These are phyloP conservation scores for Neodiprion fabricii DNA, from an alignment of 1,140 invertebrate species.

Conservation along the genomic window DNA sequence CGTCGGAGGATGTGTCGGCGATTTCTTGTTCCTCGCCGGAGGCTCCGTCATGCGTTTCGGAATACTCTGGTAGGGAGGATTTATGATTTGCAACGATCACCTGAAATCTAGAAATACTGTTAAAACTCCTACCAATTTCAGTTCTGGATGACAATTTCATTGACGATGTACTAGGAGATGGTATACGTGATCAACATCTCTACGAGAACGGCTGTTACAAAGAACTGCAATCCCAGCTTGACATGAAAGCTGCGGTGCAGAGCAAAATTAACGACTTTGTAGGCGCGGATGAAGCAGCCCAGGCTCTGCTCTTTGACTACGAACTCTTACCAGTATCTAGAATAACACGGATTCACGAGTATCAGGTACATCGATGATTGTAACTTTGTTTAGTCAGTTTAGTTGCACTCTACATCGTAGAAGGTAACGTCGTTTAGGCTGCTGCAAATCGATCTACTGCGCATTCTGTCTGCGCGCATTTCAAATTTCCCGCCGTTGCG, in stretches of 20 bases:
- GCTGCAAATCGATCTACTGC: too few species aligned
- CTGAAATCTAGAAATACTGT: background rate
- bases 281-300: conserved; percentile 54
- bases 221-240: conserved; percentile 50
- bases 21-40: conserved; percentile 54
- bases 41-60: conserved; percentile 57
- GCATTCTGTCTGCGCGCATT: too few species aligned
- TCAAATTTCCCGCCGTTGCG: too few species aligned
- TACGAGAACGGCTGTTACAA: conserved; percentile 58
- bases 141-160: conserved; percentile 57
- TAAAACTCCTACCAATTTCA: conserved; percentile 21
- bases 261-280: conserved; percentile 36
- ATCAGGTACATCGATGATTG: conserved; percentile 40
- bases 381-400: too few species aligned
- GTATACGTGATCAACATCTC: conserved; percentile 56
- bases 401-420: too few species aligned
- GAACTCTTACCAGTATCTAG: conserved; percentile 62
- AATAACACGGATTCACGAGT: conserved; percentile 47
- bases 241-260: conserved; percentile 41
- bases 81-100: background rate
- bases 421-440: too few species aligned
- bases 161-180: conserved; percentile 60
- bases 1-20: conserved; percentile 45
- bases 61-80: conserved; percentile 44
- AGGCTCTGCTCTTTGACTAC: conserved; percentile 63